Evolutionary conservation across 2,888 invertebrate species (phyloP), one percentile per base, ranked within the genome.

Genomic region (Diabrotica balteata): DNA sequence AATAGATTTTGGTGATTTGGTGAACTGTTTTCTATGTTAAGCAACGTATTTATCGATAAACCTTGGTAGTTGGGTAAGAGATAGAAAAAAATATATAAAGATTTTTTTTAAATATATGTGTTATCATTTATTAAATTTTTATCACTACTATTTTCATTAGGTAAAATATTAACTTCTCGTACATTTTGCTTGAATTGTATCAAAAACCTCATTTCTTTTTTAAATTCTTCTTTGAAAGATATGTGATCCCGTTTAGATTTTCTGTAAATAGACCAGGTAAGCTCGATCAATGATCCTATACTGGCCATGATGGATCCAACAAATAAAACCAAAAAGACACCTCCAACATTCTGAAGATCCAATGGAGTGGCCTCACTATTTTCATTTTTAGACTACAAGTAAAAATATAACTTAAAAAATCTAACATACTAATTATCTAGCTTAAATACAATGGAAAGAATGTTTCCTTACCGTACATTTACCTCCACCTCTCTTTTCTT

Each of bases 321-420:
- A 3, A 88, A 88, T 2, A 94, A 85, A 0, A 94, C 92, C 49
- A 93, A 87, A 82, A 94, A 94, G 1, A 94, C 93, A n/a, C 94
- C 94, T 63, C 93, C 93, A 2, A 94, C 92, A 80, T 96, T 95
- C 53, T 91, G 90, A 63, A 96, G 83, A 11, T 90, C 91, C 59
- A 95, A 83, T 11, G 90, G 88, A 46, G 87, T 87, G 0, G 89
- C 84, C 79, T 84, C 86, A 1, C 84, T 84, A 47, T 85, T 84
- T 51, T 86, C 84, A 11, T 83, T 81, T 53, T 86, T 75, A 2
- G 64, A 63, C 79, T 80, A 50, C 49, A 73, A 73, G 10, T 8
- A n/a, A 49, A 49, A 32, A 55, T 32, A 5, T 32, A 32, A 32
- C 5, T 32, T 32, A 32, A 32, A 32, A 32, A 32, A 32, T 32